Conservation (phyloP, 2,888 invertebrate species). For the Ennomos erosarius region DNA sequence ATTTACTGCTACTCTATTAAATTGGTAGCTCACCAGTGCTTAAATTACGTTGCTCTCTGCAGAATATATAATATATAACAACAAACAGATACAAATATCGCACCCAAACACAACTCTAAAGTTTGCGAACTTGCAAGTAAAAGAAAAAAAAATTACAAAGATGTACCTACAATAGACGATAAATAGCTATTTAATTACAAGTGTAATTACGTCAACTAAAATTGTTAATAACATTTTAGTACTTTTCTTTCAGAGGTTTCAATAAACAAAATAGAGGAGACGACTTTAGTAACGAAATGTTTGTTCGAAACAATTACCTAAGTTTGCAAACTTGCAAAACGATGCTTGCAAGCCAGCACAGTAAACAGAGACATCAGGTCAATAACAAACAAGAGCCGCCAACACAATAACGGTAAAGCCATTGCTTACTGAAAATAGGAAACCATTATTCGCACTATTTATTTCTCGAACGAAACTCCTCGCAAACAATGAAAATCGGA, state of each 20-base stretch:
- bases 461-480: constrained; percentile 23
- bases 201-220: too few species aligned
- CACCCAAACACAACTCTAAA: too few species aligned
- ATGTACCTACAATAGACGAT: too few species aligned
- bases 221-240: too few species aligned
- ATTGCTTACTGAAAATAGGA: constrained; percentile 31
- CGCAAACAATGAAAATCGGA: constrained; percentile 31
- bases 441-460: constrained; percentile 29
- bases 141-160: too few species aligned
- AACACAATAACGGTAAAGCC: constrained; percentile 30
- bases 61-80: too few species aligned
- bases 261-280: neutral
- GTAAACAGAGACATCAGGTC: constrained; percentile 24
- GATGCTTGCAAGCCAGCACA: constrained; percentile 4
- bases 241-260: neutral
- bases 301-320: constrained; percentile 17
- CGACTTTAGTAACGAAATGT: constrained; percentile 7
- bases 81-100: too few species aligned
- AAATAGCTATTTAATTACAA: too few species aligned
- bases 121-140: too few species aligned
- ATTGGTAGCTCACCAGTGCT: too few species aligned
- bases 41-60: too few species aligned
- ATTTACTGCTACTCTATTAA: too few species aligned
- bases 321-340: constrained; percentile 19
- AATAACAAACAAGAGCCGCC: constrained; percentile 20